phyloP scores from a whole-genome alignment of 2,113 vertebrate genomes.

The Corythaeola cristata region DNA sequence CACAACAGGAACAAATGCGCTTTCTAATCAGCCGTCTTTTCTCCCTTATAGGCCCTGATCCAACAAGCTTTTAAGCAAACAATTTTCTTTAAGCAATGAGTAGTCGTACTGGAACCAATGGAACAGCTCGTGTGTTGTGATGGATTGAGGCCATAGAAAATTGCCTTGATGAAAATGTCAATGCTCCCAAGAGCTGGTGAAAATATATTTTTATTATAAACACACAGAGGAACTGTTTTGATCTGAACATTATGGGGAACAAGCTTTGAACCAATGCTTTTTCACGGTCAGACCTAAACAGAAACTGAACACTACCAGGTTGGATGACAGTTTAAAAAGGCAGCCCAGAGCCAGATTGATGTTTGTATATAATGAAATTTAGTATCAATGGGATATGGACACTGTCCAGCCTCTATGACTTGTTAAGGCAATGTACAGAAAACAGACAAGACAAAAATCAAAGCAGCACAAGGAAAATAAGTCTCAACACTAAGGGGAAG shows the following conservation, averaged over 20 bases:
- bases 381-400: conserved; percentile 67
- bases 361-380: conserved; percentile 72
- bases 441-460: conserved; percentile 53
- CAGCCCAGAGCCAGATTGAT: conserved; percentile 68
- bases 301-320: conserved; percentile 65
- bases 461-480: neutral
- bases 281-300: conserved; percentile 69
- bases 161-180: conserved; percentile 69
- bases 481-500: neutral
- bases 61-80: conserved; percentile 67
- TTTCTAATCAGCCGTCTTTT: conserved; percentile 66
- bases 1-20: conserved; percentile 45
- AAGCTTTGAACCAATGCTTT: conserved; percentile 71
- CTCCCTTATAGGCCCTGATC: conserved; percentile 41
- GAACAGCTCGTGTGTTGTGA: conserved; percentile 48
- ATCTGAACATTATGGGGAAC: conserved; percentile 71
- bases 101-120: conserved; percentile 50
- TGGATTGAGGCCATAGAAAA: conserved; percentile 70
- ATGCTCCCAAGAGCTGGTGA: conserved; percentile 67
- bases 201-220: conserved; percentile 76
- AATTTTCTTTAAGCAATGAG: conserved; percentile 61
- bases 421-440: conserved; percentile 28
- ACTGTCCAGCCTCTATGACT: conserved; percentile 56
- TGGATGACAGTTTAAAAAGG: conserved; percentile 71
- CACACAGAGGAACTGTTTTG: conserved; percentile 68